Base-by-base conservation (phyloP, 2,888 invertebrate genomes). In the Cosmopolites sordidus region DNA sequence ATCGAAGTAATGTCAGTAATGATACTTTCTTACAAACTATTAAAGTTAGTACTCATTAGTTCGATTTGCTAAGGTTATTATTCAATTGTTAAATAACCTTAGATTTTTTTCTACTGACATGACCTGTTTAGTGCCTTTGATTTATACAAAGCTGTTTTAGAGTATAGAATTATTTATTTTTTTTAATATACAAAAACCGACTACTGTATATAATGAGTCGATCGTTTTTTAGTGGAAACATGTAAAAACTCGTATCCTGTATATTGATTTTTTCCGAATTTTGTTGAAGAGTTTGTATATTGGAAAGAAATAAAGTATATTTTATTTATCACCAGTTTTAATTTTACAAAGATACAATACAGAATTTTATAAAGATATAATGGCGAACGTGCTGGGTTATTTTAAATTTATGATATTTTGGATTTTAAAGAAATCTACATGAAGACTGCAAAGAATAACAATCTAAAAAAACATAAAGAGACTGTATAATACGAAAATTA, bases 251-350 rank as follows among this genome's bases (percentile, higher is more conserved):
- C 11, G n/a, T 33, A 33, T 8, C 33, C 12, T 33, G 33, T 33
- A 33, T 12, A 33, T 9, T 33, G 11, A 11, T 33, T 33, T 27
- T 33, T 33, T 12, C 33, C 12, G 33, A 33, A 33, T 6, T 33
- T 33, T 33, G 33, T 50, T 56, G 56, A 53, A 50, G 40, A 47
- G 49, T 54, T 54, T 54, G 54, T 54, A 54, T 54, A 54, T 54
- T 49, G 45, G 44, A 49, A 42, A 18, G 16, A 41, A 54, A 49
- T 49, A 49, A 46, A 54, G 33, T 54, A 50, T 50, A 54, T 54
- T 54, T 50, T 50, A 50, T 43, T 54, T 33, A 33, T 33, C 12
- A 12, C 3, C 12, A 6, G 27, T 33, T 11, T 33, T 33, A 33
- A 6, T 33, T 33, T 33, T 12, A 33, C n/a, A n/a, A n/a, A n/a